Evolutionary conservation across 2,888 invertebrate species (phyloP), one percentile per base, ranked within the genome.

Genomic region (Parapristionchus giblindavisi): DNA sequence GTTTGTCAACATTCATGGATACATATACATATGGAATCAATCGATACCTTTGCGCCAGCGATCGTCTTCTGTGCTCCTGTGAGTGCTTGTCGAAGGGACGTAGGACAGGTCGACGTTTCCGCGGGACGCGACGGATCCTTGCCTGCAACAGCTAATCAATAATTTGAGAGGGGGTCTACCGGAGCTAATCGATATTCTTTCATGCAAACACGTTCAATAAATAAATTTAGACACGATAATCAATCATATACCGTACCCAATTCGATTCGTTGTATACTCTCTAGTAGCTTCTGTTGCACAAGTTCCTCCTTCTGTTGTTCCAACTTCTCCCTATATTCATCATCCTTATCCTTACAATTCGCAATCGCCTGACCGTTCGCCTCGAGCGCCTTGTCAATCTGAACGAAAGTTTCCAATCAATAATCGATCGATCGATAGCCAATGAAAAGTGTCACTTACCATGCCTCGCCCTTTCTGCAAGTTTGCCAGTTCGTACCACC

Each of bases 191-290:
- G 36, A 21, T 60, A 36, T 17, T 58, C 34, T 21, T 34, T 56
- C 27, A 56, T 8, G n/a, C n/a, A 8, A 58, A 5, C 34, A 3
- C n/a, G n/a, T n/a, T 6, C n/a, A 5, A n/a, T 17, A 1, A 63
- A 21, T 4, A 60, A 60, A 34, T 27, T 60, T 11, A 3, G n/a
- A n/a, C n/a, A 1, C 38, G 38, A 1, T 40, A 24, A 8, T n/a
- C 17, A 24, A 68, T 68, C 14, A 2, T 14, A 11, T 11, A 66
- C 3, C 56, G 21, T 72, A 78, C 87, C 87, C 78, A 85, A 85
- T 75, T 88, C 88, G 29, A 88, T 87, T n/a, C 88, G 79, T 56
- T 83, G 82, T 56, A 88, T 88, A 32, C 87, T 88, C 73, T 88
- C 85, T 52, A 86, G 81, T 32, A 88, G 83, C 72, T 88, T 88